Conservation (phyloP, 2,113 vertebrate genomes). For the Lagenorhynchus albirostris region DNA sequence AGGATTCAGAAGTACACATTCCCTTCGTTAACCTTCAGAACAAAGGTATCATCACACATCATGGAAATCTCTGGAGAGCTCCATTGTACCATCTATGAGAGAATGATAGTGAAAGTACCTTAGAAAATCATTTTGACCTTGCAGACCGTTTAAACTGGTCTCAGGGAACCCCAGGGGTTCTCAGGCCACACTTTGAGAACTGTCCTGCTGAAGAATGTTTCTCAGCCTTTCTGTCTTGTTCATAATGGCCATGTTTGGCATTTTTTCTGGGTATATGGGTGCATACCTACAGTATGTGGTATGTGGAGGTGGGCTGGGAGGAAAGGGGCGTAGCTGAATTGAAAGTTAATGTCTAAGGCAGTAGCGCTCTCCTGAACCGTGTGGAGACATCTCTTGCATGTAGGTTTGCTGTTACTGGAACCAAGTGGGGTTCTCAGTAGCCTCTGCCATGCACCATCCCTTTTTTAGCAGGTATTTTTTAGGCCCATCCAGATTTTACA, state of each 20-base stretch:
- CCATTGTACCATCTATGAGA: neutral
- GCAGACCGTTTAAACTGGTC: neutral
- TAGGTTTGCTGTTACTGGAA: neutral
- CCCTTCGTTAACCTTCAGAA: neutral
- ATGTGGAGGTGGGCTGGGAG: no score
- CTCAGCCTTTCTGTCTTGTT: neutral
- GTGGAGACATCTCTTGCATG: rapidly evolving
- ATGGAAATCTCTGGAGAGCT: neutral
- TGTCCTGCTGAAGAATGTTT: no score
- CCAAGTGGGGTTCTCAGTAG: no score
- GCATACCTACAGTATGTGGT: rapidly evolving
- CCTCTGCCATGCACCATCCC: no score
- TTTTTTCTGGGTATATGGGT: neutral
- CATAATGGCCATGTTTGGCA: neutral
- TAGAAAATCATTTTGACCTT: neutral
- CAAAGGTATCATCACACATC: neutral
- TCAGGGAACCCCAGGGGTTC: neutral
- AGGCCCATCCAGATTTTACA: neutral
- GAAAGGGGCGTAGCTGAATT: neutral
- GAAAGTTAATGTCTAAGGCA: neutral
- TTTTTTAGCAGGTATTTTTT: neutral
- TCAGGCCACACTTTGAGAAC: neutral
- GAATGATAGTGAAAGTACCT: no score
- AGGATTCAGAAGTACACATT: neutral
- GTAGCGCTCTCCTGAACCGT: neutral